Evolutionary conservation across 2,113 vertebrate genomes (phyloP).

Genomic region (Cyprinodon brontotheroides): DNA sequence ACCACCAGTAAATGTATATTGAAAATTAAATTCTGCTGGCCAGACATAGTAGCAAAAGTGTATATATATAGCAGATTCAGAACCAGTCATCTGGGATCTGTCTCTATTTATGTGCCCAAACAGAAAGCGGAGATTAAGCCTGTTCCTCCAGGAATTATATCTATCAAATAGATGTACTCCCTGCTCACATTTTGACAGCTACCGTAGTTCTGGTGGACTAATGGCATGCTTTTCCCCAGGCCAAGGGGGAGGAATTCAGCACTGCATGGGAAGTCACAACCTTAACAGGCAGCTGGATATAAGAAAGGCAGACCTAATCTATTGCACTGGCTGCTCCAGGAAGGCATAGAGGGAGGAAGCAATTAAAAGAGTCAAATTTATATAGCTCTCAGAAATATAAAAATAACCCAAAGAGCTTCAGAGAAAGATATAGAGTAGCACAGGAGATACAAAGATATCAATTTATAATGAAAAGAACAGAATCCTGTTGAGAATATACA

Average conservation of each 20-base stretch:
- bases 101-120: slow-evolving; percentile 69
- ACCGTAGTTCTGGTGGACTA: slow-evolving; percentile 68
- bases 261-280: slow-evolving; percentile 63
- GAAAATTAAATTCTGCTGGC: slow-evolving; percentile 11
- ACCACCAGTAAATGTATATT: no score
- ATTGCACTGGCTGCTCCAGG: slow-evolving; percentile 20
- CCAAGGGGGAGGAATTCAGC: slow-evolving; percentile 51
- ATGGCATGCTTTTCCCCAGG: slow-evolving; percentile 66
- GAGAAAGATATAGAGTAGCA: background rate
- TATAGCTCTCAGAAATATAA: background rate
- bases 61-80: slow-evolving; percentile 59
- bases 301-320: slow-evolving; percentile 57
- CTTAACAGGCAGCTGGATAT: slow-evolving; percentile 67
- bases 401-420: background rate
- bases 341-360: slow-evolving; percentile 9
- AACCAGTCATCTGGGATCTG: slow-evolving; percentile 78
- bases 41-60: no score
- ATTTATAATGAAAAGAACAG: background rate
- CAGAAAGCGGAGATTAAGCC: slow-evolving; percentile 53
- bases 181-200: slow-evolving; percentile 68
- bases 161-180: slow-evolving; percentile 71
- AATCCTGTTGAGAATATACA: background rate
- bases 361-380: background rate
- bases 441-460: background rate
- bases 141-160: slow-evolving; percentile 66